Base-by-base conservation (phyloP, 2,888 invertebrate species). In the Eueremaeus valkanovi region DNA sequence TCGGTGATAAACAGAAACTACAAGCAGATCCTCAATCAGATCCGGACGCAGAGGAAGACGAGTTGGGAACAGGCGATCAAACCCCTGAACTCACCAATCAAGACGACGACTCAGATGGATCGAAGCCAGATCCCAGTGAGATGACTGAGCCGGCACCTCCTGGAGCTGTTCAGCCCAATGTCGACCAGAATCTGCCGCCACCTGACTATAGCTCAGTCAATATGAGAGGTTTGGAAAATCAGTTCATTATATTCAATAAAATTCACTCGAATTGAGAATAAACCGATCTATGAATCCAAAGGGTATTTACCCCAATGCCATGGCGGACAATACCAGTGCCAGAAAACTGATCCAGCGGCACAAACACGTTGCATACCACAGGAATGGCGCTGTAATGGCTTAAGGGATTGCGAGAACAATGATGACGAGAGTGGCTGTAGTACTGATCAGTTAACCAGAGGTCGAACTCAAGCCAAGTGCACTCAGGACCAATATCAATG, bases 371-470 rank as follows among this genome's bases (percentile, higher is more conserved):
- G 75, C n/a, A 75, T 75, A 24, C 75, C 75, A 9, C 49, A 72
- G 13, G 72, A 75, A 40, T 75, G 75, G 75, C 49, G 55, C n/a
- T 75, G 75, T 24, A 75, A 75, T 72, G 75, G 75, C 21, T 16
- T 75, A 11, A n/a, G 75, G 24, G 75, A 75, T n/a, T 75, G 75
- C 55, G 75, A 75, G 27, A 27, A 72, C n/a, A 75, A 75, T 45
- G 75, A 75, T 31, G 75, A 75, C 42, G 75, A 75, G 31, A 72
- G 70, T 16, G 27, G 33, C 18, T 75, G 75, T 55, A 24, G 24
- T 36, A 8, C 29, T 27, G 36, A 45, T 27, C 42, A 66, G 29
- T 36, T 72, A 24, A 36, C 36, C 11, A 40, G 68, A 68, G 29
- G 31, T 8, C 40, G 31, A 49, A 49, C 72, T 31, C 18, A 49